Evolutionary conservation across 2,888 invertebrate genomes (phyloP).

Genomic region (Hermaeophaga mercurialis): DNA sequence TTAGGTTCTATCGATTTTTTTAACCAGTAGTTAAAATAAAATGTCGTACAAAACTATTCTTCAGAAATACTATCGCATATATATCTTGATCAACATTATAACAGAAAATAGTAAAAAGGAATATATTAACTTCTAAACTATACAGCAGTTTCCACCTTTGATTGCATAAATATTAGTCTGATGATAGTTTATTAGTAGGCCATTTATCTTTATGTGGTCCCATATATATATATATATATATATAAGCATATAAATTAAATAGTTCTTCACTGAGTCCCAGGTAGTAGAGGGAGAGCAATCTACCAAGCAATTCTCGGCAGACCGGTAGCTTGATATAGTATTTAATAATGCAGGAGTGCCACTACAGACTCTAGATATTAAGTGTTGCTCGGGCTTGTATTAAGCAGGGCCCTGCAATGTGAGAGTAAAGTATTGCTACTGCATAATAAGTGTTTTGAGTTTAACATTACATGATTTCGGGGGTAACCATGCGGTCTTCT

Average conservation of each 20-base stretch:
- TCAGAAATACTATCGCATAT: too few species aligned
- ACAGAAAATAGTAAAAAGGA: too few species aligned
- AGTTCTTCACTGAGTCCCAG: conserved; percentile 32
- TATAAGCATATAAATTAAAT: neutral
- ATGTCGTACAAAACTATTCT: too few species aligned
- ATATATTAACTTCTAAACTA: too few species aligned
- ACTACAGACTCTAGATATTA: conserved; percentile 36
- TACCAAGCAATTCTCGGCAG: conserved; percentile 35
- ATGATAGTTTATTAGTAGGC: too few species aligned
- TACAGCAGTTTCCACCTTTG: too few species aligned
- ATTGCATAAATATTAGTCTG: too few species aligned
- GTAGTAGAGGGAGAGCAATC: conserved; percentile 28
- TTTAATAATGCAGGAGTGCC: conserved; percentile 40
- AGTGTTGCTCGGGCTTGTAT: conserved; percentile 37
- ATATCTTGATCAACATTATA: too few species aligned
- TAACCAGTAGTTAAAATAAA: too few species aligned
- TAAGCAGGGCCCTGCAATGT: conserved; percentile 31
- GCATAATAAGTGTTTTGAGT: conserved; percentile 34
- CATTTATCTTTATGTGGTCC: too few species aligned
- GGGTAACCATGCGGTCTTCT: conserved; percentile 2
- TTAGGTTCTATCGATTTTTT: too few species aligned
- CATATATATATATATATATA: too few species aligned
- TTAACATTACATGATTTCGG: conserved; percentile 28
- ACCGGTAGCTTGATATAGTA: conserved; percentile 37
- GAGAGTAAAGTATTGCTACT: conserved; percentile 37